phyloP scores from a whole-genome alignment of 2,888 invertebrate genomes.

The Herminia tarsipennalis region DNA sequence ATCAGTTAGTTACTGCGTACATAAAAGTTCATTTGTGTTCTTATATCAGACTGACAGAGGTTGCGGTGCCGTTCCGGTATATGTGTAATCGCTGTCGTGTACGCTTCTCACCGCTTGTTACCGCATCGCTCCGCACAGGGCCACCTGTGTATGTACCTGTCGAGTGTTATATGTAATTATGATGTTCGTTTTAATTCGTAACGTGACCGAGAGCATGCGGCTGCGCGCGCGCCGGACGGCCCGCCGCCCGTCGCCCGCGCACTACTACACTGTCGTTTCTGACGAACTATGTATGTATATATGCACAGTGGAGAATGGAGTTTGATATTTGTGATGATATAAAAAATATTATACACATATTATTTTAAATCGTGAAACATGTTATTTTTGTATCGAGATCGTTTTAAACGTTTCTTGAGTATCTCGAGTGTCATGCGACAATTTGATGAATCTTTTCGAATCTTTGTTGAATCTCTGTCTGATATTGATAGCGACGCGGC shows the following conservation, averaged over 20 bases:
- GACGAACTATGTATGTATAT: conserved; percentile 79
- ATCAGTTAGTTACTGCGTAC: conserved; percentile 75
- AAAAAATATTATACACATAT: conserved; percentile 65
- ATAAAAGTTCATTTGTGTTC: conserved; percentile 77
- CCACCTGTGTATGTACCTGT: conserved; percentile 54
- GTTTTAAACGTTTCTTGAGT: conserved; percentile 56
- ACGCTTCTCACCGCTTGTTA: conserved; percentile 81
- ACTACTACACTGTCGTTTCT: conserved; percentile 52
- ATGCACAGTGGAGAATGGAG: conserved; percentile 77
- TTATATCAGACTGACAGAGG: conserved; percentile 75
- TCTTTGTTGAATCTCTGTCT: conserved; percentile 51
- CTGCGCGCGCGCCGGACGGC: conserved; percentile 44
- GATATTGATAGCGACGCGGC: conserved; percentile 26
- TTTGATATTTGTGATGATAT: conserved; percentile 75
- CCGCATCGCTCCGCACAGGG: conserved; percentile 62
- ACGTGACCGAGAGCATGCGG: conserved; percentile 55
- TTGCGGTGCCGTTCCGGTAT: conserved; percentile 72
- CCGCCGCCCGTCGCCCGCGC: conserved; percentile 37
- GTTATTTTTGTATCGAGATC: conserved; percentile 77
- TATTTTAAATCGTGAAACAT: too few relatives aligned
- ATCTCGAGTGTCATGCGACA: conserved; percentile 54
- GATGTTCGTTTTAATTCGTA: conserved; percentile 50
- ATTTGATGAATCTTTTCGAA: conserved; percentile 51
- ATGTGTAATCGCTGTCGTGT: conserved; percentile 79
- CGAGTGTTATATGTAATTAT: conserved; percentile 49